These are phyloP conservation scores for Polymixis flavicincta DNA, from an alignment of 2,888 invertebrate genomes.

Conservation along the genomic window DNA sequence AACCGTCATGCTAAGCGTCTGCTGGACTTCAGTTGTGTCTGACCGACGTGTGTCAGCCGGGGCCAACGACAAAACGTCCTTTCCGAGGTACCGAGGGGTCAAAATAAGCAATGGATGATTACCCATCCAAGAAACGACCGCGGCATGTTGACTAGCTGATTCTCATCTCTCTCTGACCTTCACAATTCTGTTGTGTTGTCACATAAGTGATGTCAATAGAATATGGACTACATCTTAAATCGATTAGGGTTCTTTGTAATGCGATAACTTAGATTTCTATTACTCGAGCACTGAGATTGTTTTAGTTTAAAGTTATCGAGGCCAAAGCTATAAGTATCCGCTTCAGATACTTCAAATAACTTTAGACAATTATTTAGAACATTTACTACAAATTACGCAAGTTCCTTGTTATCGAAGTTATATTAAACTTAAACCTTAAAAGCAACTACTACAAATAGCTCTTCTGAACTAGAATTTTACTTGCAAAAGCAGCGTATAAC, in stretches of 20 bases:
- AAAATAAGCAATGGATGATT: too few relatives aligned
- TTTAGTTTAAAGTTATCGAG: background rate
- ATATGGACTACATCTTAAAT: background rate
- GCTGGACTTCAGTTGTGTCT: too few relatives aligned
- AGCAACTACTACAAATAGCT: constrained; percentile 12
- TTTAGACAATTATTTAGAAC: constrained; percentile 23
- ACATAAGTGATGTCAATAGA: background rate
- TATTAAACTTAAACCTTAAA: constrained; percentile 1
- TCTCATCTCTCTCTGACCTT: background rate
- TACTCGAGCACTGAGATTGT: background rate
- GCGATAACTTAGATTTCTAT: too few relatives aligned
- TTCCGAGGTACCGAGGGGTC: too few relatives aligned
- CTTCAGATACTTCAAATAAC: background rate
- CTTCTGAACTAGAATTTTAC: constrained; percentile 21
- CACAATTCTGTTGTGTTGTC: background rate
- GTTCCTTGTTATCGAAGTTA: constrained; percentile 25
- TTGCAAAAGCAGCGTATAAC: constrained; percentile 7
- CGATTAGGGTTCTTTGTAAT: background rate
- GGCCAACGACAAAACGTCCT: too few relatives aligned
- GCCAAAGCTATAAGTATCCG: background rate
- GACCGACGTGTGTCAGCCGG: too few relatives aligned
- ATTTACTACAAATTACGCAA: constrained; percentile 8
- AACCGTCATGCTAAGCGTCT: too few relatives aligned
- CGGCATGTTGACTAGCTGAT: too few relatives aligned
- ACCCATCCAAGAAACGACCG: too few relatives aligned